A percentile compares a stretch with the other conserved stretches of the same genome.
phyloP scores from a whole-genome alignment of 2,113 vertebrate species.

The Hymenochirus boettgeri region DNA sequence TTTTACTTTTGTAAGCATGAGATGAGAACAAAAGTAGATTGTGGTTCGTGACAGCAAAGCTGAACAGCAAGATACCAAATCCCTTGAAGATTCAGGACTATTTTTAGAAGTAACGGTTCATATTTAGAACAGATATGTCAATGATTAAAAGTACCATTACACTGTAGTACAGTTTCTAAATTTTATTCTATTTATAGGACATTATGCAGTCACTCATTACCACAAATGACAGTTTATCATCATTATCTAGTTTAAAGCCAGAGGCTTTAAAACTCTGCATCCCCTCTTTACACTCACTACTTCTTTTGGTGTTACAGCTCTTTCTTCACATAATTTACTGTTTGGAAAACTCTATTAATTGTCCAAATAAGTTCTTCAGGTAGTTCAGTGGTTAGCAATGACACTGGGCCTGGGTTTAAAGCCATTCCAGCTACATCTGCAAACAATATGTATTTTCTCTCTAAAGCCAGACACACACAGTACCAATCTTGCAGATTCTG shows the following conservation, averaged over 20 bases:
- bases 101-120: conserved; percentile 49
- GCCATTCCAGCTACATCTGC: too few species aligned
- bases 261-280: background rate
- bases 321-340: too few species aligned
- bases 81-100: conserved; percentile 16
- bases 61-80: background rate
- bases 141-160: conserved; percentile 37
- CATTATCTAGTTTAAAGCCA: conserved; percentile 20
- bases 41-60: background rate
- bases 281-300: too few species aligned
- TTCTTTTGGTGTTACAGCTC: too few species aligned
- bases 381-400: too few species aligned
- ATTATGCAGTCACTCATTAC: conserved; percentile 45
- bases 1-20: too few species aligned
- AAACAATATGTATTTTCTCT: too few species aligned
- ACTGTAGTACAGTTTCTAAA: conserved; percentile 24
- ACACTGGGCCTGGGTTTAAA: too few species aligned
- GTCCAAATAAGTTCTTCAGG: too few species aligned
- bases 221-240: conserved; percentile 43
- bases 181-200: conserved; percentile 54
- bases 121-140: conserved; percentile 44
- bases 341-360: too few species aligned
- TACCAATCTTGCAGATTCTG: too few species aligned
- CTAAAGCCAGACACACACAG: too few species aligned
- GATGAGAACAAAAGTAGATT: background rate